These are phyloP conservation scores for Tauraco hartlaubi DNA, from an alignment of 2,797 vertebrate genomes.

Conservation along the genomic window DNA sequence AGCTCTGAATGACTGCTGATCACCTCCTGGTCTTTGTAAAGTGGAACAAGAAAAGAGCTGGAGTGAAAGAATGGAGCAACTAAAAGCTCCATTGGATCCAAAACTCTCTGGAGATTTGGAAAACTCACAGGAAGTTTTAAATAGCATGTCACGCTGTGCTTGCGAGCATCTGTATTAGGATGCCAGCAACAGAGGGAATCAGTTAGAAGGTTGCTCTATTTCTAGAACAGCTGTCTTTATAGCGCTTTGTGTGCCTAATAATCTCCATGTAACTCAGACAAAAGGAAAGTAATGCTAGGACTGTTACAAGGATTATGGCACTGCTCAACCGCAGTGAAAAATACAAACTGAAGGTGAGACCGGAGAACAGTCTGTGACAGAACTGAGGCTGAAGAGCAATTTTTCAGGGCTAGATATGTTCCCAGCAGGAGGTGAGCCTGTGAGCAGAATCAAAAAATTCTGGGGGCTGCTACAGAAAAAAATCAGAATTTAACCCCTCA, in stretches of 20 bases:
- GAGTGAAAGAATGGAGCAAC: conserved; percentile 17
- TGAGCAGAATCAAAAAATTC: conserved; percentile 21
- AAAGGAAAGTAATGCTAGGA: not conserved
- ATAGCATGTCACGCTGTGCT: not conserved
- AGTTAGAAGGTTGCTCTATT: not conserved
- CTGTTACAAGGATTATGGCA: not conserved
- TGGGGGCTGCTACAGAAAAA: not conserved
- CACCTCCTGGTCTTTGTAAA: conserved; percentile 18
- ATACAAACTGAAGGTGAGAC: not conserved
- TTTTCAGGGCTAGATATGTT: conserved; percentile 16
- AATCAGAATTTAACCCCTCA: conserved; percentile 5
- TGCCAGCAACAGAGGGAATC: not conserved
- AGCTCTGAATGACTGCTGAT: not conserved
- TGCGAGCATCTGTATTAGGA: not conserved
- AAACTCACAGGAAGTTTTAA: conserved; percentile 50
- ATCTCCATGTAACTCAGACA: not conserved
- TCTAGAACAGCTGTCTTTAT: not conserved
- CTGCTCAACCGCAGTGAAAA: not conserved
- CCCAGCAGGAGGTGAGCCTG: not conserved
- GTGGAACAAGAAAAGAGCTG: not conserved
- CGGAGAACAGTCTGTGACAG: not conserved
- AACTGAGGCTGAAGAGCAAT: not conserved
- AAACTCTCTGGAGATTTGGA: conserved; percentile 14
- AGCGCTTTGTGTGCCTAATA: not conserved
- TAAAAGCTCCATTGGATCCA: conserved; percentile 15